phyloP scores from a whole-genome alignment of 2,113 vertebrate genomes.

The Oncorhynchus clarkii region DNA sequence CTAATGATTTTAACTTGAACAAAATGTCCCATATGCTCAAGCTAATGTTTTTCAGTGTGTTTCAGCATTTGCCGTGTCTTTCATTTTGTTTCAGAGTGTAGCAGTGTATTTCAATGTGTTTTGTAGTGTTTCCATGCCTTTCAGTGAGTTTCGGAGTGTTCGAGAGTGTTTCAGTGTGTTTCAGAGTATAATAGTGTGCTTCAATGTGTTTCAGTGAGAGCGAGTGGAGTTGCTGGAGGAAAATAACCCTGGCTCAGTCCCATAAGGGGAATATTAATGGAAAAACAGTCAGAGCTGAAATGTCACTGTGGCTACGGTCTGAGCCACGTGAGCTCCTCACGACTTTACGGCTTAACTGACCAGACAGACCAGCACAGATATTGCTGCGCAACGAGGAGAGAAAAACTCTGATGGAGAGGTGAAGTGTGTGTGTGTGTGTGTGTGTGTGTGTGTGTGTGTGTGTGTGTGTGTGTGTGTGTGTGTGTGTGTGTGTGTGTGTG shows the following conservation, averaged over 20 bases:
- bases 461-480: not conserved
- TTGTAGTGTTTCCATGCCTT: no score
- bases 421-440: not conserved
- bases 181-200: no score
- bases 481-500: no score
- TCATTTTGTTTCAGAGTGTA: no score
- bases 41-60: not conserved
- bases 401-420: slow-evolving; percentile 8
- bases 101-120: no score
- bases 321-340: slow-evolving; percentile 30
- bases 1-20: no score
- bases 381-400: slow-evolving; percentile 2
- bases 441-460: not conserved
- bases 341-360: slow-evolving; percentile 38
- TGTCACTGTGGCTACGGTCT: slow-evolving; percentile 19
- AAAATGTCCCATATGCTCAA: no score
- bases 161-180: no score
- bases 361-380: slow-evolving; percentile 27
- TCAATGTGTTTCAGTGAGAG: not conserved
- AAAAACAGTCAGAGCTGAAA: slow-evolving; percentile 54
- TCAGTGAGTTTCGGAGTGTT: not conserved
- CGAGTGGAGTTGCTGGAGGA: slow-evolving; percentile 10
- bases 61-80: not conserved
- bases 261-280: slow-evolving; percentile 30
- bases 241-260: slow-evolving; percentile 23